These are phyloP conservation scores for Cyrtonyx montezumae DNA, from an alignment of 2,113 vertebrate genomes.

Conservation along the genomic window DNA sequence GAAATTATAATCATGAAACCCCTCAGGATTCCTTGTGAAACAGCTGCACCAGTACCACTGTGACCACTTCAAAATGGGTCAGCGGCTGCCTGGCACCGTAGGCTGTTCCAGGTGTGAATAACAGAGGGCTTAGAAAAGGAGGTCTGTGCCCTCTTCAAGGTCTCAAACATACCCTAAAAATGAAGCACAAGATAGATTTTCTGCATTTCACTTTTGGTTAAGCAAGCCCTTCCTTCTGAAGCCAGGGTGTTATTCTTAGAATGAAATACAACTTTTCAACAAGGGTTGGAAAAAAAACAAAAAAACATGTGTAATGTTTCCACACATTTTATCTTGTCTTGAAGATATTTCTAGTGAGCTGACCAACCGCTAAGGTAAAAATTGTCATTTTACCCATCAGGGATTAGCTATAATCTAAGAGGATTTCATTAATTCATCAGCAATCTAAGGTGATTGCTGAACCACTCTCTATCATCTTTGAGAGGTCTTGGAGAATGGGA, in stretches of 20 bases:
- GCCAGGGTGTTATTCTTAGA: neutral
- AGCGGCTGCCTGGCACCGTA: neutral
- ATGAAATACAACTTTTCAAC: neutral
- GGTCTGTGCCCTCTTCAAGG: neutral
- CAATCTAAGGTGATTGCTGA: no score
- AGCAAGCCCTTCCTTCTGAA: neutral
- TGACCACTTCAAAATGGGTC: neutral
- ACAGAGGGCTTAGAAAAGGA: neutral
- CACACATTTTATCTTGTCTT: neutral
- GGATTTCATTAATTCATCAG: no score
- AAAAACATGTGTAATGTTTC: neutral
- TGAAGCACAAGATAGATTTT: neutral
- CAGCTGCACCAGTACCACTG: neutral
- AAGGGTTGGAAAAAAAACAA: neutral
- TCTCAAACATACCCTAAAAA: neutral
- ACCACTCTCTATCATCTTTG: no score
- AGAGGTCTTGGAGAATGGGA: no score
- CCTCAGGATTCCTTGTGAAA: neutral
- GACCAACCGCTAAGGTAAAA: slow-evolving; percentile 9
- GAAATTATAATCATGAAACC: neutral
- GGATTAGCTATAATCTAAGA: neutral
- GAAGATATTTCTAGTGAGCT: neutral
- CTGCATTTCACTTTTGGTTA: neutral
- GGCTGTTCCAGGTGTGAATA: neutral
- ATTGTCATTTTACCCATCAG: slow-evolving; percentile 23